Evolutionary conservation across 2,888 invertebrate genomes (phyloP), one percentile per base, ranked within the genome.

Genomic region (Malacosoma neustria): DNA sequence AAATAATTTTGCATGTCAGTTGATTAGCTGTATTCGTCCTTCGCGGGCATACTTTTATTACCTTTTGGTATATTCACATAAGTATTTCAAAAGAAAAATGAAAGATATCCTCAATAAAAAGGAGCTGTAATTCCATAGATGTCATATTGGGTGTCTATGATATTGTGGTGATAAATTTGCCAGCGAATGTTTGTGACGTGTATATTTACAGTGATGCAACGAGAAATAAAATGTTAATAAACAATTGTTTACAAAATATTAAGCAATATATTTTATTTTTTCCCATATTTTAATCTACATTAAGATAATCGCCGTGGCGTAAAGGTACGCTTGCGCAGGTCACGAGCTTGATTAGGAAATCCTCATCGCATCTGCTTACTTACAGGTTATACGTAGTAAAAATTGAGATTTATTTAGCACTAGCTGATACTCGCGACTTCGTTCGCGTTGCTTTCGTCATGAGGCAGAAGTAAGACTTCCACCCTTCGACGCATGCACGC

Each of bases 201-300:
- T 69, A 22, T 71, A 68, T 71, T 64, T 74, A 76, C 74, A 72
- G 72, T 64, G 69, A 76, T 74, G 76, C 76, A 73, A 69, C 70
- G 69, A 81, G 72, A 74, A 76, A 77, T 85, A 85, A 85, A 81
- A 86, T 85, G 85, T 86, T 86, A 86, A 86, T 84, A 85, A 85
- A 86, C 84, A 86, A 85, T 87, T 87, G 87, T 87, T 87, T 86
- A 87, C 84, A 85, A 86, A 86, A 87, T 79, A 85, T 80, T 73
- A 74, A 50, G 49, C 43, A 45, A 46, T 42, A 57, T 42, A 68
- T 81, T 81, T 84, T 56, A 69, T 72, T 82, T 69, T 22, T 29
- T 13, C 37, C 33, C 14, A 29, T 1, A 30, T 4, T 11, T 33
- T 34, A 29, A 29, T 15, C 15, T 14, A 13, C 3, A 13, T 11